Evolutionary conservation across 2,113 vertebrate species (phyloP), one percentile per base, ranked within the genome.

Genomic region (Actenoides hombroni): DNA sequence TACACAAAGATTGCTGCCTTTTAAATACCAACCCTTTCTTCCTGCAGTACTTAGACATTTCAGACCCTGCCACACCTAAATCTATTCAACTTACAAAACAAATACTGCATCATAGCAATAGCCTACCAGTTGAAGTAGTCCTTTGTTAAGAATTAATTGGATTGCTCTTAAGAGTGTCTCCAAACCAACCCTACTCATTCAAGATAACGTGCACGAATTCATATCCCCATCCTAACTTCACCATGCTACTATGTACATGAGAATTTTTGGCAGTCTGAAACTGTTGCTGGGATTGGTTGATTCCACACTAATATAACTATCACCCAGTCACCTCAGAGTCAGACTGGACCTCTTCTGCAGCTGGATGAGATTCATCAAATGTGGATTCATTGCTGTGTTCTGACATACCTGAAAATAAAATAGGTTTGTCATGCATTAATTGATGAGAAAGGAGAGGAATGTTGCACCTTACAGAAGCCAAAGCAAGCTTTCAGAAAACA

Each of bases 371-470:
- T 33, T 94, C 96, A 97, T 93, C 95, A 83, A 97, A 91, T 97
- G 97, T 64, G 88, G 96, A 70, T 85, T 96, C 97, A 93, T 13
- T 96, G 96, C 73, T 96, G 96, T 80, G 93, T 84, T 96, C 98
- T 97, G 98, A 98, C 98, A 98, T 98, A 97, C 96, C 98, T 98
- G 97, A 96, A 98, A 98, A 97, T 82, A 93, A 98, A 98, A 98
- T 90, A 97, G 92, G 94, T 97, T 97, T 83, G 89, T 95, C 81
- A 96, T 78, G 91, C 42, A 96, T 96, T 97, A 97, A 98, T 94
- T 46, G 24, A 71, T n/a, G 35, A 56, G 93, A 77, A 78, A 83
- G 61, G 68, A 92, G 73, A 10, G 63, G 48, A 35, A 51, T 6
- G 11, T 5, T 51, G 33, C 39, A 68, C 59, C 85, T 93, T 57